These are phyloP conservation scores for Antennarius striatus DNA, from an alignment of 2,113 vertebrate species.

Conservation along the genomic window DNA sequence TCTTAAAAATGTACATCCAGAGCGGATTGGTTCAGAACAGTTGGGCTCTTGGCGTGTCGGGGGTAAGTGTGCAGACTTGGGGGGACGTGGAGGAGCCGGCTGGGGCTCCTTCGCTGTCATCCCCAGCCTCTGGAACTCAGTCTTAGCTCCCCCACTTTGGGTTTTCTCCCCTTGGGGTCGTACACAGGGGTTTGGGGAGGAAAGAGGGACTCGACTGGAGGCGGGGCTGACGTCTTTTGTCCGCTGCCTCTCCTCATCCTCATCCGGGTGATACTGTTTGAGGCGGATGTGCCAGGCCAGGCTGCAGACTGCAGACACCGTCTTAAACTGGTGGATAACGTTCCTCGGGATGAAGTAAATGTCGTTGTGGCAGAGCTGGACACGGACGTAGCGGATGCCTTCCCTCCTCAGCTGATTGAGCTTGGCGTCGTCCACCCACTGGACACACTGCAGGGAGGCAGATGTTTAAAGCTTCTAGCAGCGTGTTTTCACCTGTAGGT, in stretches of 20 bases:
- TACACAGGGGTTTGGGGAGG: slow-evolving; percentile 69
- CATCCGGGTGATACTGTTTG: slow-evolving; percentile 85
- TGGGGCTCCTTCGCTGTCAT: slow-evolving; percentile 66
- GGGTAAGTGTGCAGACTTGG: slow-evolving; percentile 54
- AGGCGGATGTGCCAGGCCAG: slow-evolving; percentile 98
- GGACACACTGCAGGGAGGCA: slow-evolving; percentile 87
- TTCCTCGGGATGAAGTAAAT: slow-evolving; percentile 99
- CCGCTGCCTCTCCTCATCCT: slow-evolving; percentile 62
- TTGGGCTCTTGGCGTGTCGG: slow-evolving; percentile 18
- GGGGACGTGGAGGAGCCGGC: slow-evolving; percentile 54
- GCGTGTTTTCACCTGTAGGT: too few species aligned
- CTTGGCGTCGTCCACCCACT: slow-evolving; percentile 98
- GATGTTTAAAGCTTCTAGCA: too few species aligned
- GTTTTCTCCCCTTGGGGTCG: slow-evolving; percentile 78
- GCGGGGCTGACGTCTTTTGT: slow-evolving; percentile 61
- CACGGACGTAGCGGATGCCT: slow-evolving; percentile 92
- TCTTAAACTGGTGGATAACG: slow-evolving; percentile 99
- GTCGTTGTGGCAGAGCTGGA: slow-evolving; percentile 95
- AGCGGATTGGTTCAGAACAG: slow-evolving; percentile 21
- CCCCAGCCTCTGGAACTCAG: slow-evolving; percentile 75
- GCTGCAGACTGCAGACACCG: slow-evolving; percentile 97
- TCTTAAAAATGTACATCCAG: slow-evolving; percentile 38
- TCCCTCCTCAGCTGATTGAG: slow-evolving; percentile 97
- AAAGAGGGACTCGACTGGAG: slow-evolving; percentile 51
- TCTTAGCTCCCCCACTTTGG: slow-evolving; percentile 60